These are phyloP conservation scores for Centrocercus urophasianus DNA, from an alignment of 2,113 vertebrate genomes.

Conservation along the genomic window DNA sequence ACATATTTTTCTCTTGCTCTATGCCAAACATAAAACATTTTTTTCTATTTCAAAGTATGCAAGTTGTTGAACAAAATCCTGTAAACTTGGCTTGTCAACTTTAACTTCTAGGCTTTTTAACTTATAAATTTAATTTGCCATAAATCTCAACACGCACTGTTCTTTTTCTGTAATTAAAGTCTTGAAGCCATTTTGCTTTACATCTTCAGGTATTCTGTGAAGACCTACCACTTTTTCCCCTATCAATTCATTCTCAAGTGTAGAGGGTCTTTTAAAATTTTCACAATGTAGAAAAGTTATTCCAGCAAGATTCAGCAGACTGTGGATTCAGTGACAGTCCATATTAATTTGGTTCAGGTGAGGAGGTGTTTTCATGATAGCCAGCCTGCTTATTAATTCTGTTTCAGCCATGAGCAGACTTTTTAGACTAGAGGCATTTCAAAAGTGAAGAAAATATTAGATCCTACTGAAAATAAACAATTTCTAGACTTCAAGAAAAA, in stretches of 20 bases:
- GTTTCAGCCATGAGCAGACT: constrained; percentile 8
- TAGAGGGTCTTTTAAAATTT: neutral
- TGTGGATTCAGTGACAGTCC: neutral
- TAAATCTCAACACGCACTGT: neutral
- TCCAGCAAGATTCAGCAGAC: neutral
- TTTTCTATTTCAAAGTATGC: neutral
- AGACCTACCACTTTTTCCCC: neutral
- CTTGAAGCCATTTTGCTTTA: neutral
- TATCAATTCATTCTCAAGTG: neutral
- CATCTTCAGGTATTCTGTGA: neutral
- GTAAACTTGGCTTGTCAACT: neutral
- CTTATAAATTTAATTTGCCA: neutral
- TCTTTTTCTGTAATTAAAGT: neutral
- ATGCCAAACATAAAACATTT: neutral
- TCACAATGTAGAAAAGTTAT: neutral
- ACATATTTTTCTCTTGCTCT: neutral
- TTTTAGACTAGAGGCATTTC: constrained; percentile 36
- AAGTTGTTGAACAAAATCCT: neutral
- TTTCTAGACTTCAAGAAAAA: constrained; percentile 30
- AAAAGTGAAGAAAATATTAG: constrained; percentile 27
- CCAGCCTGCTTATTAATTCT: constrained; percentile 22
- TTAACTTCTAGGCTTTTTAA: neutral
- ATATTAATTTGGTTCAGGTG: neutral
- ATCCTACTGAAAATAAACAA: constrained; percentile 31
- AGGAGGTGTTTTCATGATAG: neutral